Base-by-base conservation (phyloP, 2,797 vertebrate genomes). In the Limnodromus scolopaceus region DNA sequence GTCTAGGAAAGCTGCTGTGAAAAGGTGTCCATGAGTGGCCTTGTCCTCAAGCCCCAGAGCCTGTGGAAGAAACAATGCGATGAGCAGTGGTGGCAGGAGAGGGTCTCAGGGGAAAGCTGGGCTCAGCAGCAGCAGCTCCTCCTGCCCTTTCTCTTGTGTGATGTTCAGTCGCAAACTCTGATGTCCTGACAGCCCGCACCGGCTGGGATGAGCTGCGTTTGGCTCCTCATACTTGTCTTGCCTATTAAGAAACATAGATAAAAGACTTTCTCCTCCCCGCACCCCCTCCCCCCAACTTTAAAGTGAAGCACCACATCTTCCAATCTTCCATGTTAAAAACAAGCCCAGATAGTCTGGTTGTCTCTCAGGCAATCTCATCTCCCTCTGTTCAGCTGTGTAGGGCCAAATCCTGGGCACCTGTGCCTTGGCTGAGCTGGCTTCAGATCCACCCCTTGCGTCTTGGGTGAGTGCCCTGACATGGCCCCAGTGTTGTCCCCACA, bases 61-160 rank as follows among this genome's bases (percentile, higher is more conserved):
- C 10, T 0, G 1, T 27, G 32, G 60, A 58, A 61, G 34, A 34
- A 53, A 4, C 16, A 12, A 27, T 9, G 11, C 0, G 8, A 28
- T 36, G 45, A 32, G 60, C 18, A 41, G 51, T 28, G 51, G 24
- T 10, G 3, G 34, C 5, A n/a, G 39, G 53, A 30, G n/a, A 53
- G 32, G 30, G 39, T 79, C 39, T 34, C 1, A 3, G 34, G 60
- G 39, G 18, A 34, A 39, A 41, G 34, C 60, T 16, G 54, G 36
- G 46, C 53, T 66, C 32, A 0, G 8, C 7, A 4, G 30, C 53
- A 16, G 11, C 0, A 0, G 28, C 38, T 61, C 48, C 39, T 87
- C n/a, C 54, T 65, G 39, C 58, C 23, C 58, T n/a, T 77, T 43
- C 49, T 36, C 23, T 24, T 48, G 18, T 3, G 27, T 24, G 54